Percentiles rank a stretch among this genome's conserved stretches.
These are phyloP conservation scores for Penaeus japonicus DNA, from an alignment of 1,140 invertebrate genomes.

Conservation along the genomic window DNA sequence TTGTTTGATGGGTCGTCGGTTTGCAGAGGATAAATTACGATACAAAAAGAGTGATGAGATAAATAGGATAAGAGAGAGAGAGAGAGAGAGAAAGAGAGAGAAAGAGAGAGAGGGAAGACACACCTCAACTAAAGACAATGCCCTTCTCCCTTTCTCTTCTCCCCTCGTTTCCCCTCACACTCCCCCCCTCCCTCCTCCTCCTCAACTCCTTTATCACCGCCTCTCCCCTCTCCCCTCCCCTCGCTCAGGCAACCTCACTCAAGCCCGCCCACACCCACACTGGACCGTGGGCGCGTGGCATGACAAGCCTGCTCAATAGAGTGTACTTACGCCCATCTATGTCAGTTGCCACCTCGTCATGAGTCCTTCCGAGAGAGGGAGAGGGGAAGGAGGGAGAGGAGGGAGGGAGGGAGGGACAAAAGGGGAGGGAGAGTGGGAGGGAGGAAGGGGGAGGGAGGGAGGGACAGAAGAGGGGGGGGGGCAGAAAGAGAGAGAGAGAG, in stretches of 20 bases:
- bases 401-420: not conserved
- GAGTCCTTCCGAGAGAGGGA: conserved; percentile 2
- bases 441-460: not conserved
- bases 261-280: not conserved
- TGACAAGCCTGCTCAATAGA: conserved; percentile 39
- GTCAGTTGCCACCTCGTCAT: conserved; percentile 41
- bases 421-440: not conserved
- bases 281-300: conserved; percentile 35
- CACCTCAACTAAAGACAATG: too few relatives aligned
- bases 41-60: too few relatives aligned
- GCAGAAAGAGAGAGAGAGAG: not conserved
- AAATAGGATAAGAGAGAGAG: not conserved
- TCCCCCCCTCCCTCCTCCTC: not conserved
- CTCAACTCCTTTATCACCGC: not conserved
- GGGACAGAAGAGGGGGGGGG: not conserved
- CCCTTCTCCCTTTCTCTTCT: not conserved
- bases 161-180: not conserved
- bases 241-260: not conserved
- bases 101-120: not conserved
- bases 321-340: conserved; percentile 52
- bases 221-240: not conserved
- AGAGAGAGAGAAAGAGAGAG: not conserved
- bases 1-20: too few relatives aligned
- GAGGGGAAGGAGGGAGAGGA: conserved; percentile 6
- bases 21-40: too few relatives aligned